These are phyloP conservation scores for Platygyra sinensis DNA, from an alignment of 64 coral and sea anemone species.

Conservation along the genomic window DNA sequence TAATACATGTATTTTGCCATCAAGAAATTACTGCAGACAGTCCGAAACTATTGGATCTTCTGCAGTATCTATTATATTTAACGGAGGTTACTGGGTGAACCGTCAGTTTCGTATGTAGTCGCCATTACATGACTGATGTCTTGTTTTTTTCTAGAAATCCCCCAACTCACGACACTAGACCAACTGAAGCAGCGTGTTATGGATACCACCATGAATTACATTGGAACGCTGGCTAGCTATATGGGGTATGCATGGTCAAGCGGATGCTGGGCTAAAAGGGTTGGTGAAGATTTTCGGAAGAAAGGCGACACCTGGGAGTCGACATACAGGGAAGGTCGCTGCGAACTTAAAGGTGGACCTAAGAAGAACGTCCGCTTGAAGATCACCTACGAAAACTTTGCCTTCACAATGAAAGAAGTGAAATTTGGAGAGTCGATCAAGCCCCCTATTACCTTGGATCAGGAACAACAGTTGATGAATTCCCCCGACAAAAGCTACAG, in stretches of 20 bases:
- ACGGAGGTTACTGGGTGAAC: too few relatives aligned
- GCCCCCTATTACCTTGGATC: slow-evolving; percentile 7
- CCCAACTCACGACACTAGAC: slow-evolving; percentile 1
- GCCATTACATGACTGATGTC: too few relatives aligned
- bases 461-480: not conserved
- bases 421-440: slow-evolving; percentile 42
- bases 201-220: slow-evolving; percentile 64
- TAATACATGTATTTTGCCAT: too few relatives aligned
- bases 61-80: too few relatives aligned
- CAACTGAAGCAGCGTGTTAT: slow-evolving; percentile 74
- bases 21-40: too few relatives aligned
- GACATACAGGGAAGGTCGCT: not conserved
- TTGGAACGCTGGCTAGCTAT: slow-evolving; percentile 37
- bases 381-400: slow-evolving; percentile 60
- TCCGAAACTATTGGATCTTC: too few relatives aligned
- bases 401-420: slow-evolving; percentile 55
- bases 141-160: not conserved
- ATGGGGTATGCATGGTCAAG: slow-evolving; percentile 67
- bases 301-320: slow-evolving; percentile 70
- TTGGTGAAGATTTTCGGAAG: slow-evolving; percentile 57
- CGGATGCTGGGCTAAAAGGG: slow-evolving; percentile 37
- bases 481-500: slow-evolving; percentile 53
- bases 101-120: too few relatives aligned
- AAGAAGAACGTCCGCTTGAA: slow-evolving; percentile 48
- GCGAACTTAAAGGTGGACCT: slow-evolving; percentile 11